A percentile compares a stretch with the other conserved stretches of the same genome.
Conservation (phyloP, 1,140 invertebrate species). For the Caenorhabditis brenneri region DNA sequence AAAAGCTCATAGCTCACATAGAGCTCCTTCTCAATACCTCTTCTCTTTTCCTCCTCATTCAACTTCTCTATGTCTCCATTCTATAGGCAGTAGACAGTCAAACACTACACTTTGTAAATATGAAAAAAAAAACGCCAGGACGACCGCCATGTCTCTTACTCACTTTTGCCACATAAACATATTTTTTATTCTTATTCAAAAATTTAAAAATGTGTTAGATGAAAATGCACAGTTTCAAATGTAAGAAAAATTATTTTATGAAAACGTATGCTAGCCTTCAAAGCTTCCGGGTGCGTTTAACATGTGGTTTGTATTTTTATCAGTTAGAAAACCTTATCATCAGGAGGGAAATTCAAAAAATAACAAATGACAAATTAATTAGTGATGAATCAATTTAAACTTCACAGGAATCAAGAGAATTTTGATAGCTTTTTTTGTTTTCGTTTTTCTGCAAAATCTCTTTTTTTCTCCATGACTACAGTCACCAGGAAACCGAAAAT, state of each 20-base stretch:
- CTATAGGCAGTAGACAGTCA: background rate
- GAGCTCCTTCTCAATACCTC: background rate
- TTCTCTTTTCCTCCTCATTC: background rate
- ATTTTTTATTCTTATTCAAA: background rate
- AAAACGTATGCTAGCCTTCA: too few species aligned
- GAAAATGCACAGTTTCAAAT: too few species aligned
- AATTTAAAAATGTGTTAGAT: too few species aligned
- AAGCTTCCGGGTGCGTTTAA: too few species aligned
- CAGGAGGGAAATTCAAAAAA: too few species aligned
- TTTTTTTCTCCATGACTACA: background rate
- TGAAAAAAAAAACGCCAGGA: background rate
- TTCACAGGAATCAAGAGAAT: too few species aligned
- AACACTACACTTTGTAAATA: background rate
- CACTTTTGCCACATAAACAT: background rate
- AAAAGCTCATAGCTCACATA: background rate
- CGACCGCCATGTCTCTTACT: background rate
- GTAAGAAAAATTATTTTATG: too few species aligned
- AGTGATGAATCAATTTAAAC: too few species aligned
- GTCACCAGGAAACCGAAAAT: background rate
- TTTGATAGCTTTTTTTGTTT: too few species aligned
- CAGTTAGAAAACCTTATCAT: background rate
- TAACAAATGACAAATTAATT: too few species aligned
- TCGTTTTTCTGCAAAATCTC: too few species aligned
- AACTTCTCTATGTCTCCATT: background rate
- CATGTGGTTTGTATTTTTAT: slow-evolving; percentile 10